Evolutionary conservation across 2,888 invertebrate species (phyloP).

Genomic region (Thumatha senex): DNA sequence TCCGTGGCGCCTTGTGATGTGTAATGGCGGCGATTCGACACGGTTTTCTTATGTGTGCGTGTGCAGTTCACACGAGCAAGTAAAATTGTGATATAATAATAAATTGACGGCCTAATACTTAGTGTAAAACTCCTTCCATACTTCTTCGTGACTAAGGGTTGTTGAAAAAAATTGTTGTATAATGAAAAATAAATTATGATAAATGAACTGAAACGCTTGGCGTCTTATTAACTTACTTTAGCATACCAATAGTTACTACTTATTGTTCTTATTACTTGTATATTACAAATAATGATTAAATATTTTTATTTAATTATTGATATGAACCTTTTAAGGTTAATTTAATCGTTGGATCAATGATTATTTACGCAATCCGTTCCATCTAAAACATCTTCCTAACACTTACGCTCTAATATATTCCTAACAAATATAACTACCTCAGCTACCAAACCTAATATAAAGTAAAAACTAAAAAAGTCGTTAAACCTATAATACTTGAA

Average conservation of each 20-base stretch:
- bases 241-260: conserved; percentile 70
- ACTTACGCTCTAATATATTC: conserved; percentile 49
- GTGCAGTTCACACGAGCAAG: too few species aligned
- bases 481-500: conserved; percentile 79
- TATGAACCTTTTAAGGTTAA: conserved; percentile 82
- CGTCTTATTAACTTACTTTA: conserved; percentile 58
- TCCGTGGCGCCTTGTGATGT: too few species aligned
- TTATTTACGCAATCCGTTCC: conserved; percentile 56
- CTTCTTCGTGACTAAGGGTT: too few species aligned
- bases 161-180: not conserved
- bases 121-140: too few species aligned
- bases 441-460: conserved; percentile 58
- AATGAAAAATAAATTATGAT: conserved; percentile 9
- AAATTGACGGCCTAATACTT: too few species aligned
- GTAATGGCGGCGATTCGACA: too few species aligned
- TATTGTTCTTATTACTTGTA: conserved; percentile 76
- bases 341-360: conserved; percentile 65
- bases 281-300: conserved; percentile 78
- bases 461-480: conserved; percentile 45
- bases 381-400: conserved; percentile 55
- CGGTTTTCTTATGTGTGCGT: too few species aligned
- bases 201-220: conserved; percentile 68
- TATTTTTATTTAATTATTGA: conserved; percentile 76
- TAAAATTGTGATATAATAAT: too few species aligned
- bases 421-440: conserved; percentile 64